Evolutionary conservation across 92 coral and sea anemone genomes (phyloP).

Genomic region (Nematostella vectensis): DNA sequence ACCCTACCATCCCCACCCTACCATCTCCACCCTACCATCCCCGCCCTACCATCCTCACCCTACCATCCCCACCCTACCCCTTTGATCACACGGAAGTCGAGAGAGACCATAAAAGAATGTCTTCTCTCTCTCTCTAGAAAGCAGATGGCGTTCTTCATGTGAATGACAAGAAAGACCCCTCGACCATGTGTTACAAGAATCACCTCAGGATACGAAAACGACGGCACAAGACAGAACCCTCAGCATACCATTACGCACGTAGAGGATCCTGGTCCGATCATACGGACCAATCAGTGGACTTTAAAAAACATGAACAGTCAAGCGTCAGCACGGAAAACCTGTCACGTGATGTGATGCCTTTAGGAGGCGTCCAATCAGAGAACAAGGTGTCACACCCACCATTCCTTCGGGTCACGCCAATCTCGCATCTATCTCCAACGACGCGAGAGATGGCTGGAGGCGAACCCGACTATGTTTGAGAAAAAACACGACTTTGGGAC

Average conservation of each 20-base stretch:
- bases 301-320: constrained; percentile 19
- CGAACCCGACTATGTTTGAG: constrained; percentile 77
- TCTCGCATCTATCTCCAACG: constrained; percentile 50
- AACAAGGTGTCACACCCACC: constrained; percentile 27
- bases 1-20: too few species aligned
- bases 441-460: constrained; percentile 81
- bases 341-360: constrained; percentile 14
- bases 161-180: constrained; percentile 18
- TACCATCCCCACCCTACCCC: too few species aligned
- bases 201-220: constrained; percentile 32
- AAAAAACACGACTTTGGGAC: background rate
- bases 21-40: too few species aligned
- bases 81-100: too few species aligned
- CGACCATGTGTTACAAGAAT: constrained; percentile 36
- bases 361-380: constrained; percentile 13
- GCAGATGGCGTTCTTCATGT: constrained; percentile 24
- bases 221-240: constrained; percentile 47
- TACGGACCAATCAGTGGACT: constrained; percentile 54
- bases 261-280: constrained; percentile 62
- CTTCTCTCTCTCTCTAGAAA: too few species aligned
- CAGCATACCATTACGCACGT: constrained; percentile 48
- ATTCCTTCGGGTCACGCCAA: constrained; percentile 45
- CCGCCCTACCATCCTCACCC: too few species aligned
- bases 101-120: too few species aligned
- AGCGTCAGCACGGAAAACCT: constrained; percentile 17